phyloP scores from a whole-genome alignment of 2,888 invertebrate species.

The Panzeria rudis region DNA sequence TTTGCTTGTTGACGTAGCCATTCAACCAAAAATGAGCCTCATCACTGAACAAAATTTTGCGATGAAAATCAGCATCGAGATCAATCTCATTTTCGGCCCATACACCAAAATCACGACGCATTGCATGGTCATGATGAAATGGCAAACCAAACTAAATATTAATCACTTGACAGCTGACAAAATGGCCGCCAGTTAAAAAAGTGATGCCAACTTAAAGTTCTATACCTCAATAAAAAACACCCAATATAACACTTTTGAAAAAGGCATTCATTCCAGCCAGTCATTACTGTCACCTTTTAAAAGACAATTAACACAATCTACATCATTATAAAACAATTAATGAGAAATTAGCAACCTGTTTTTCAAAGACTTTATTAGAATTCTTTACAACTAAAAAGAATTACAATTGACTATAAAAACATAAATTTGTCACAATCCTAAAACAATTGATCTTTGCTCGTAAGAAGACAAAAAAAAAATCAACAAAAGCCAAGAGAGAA shows the following conservation, averaged over 20 bases:
- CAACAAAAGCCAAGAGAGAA: background rate
- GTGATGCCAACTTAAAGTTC: no score
- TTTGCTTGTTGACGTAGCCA: no score
- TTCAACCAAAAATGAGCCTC: no score
- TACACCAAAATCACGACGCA: no score
- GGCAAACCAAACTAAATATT: no score
- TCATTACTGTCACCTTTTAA: background rate
- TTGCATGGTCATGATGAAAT: no score
- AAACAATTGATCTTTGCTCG: conserved; percentile 17
- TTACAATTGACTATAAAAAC: conserved; percentile 49
- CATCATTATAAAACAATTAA: conserved; percentile 47
- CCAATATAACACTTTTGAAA: background rate
- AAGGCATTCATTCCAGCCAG: background rate
- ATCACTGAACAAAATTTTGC: no score
- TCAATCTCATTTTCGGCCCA: no score
- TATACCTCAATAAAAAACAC: no score
- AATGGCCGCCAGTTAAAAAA: no score
- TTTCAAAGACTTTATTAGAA: conserved; percentile 38
- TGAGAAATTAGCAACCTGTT: conserved; percentile 33
- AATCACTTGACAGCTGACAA: no score
- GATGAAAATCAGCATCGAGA: no score
- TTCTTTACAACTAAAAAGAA: conserved; percentile 18
- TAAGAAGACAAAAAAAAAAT: background rate
- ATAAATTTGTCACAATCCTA: conserved; percentile 69
- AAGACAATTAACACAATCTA: conserved; percentile 17